Evolutionary conservation across 35 echinoderm and acorn worm species (phyloP).

Genomic region (Amphiura filiformis): DNA sequence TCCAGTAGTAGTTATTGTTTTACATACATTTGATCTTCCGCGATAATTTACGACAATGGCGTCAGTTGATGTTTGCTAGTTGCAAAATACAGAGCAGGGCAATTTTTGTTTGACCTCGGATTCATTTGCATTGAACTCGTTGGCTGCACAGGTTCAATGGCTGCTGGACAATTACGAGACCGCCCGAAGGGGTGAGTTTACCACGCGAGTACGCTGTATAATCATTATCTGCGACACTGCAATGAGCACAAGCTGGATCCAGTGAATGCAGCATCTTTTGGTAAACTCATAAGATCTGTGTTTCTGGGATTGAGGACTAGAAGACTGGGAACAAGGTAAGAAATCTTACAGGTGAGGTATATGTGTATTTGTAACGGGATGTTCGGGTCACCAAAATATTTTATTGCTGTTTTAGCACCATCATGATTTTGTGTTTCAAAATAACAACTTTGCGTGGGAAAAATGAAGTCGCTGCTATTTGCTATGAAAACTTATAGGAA

Average conservation of each 20-base stretch:
- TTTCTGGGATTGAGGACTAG: constrained; percentile 91
- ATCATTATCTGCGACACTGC: constrained; percentile 97
- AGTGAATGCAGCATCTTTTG: constrained; percentile 96
- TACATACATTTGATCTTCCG: too few species aligned
- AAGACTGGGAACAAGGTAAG: constrained; percentile 87
- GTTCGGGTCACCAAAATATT: too few species aligned
- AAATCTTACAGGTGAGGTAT: neutral
- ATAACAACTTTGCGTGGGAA: too few species aligned
- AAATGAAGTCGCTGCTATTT: too few species aligned
- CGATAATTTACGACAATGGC: too few species aligned
- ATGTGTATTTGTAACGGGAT: neutral
- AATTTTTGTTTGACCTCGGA: constrained; percentile 1
- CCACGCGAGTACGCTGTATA: constrained; percentile 88
- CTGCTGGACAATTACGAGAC: constrained; percentile 97
- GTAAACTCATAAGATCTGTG: constrained; percentile 95
- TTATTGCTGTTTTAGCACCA: too few species aligned
- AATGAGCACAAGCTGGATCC: constrained; percentile 97
- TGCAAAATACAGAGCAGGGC: constrained; percentile 6
- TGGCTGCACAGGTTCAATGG: constrained; percentile 93
- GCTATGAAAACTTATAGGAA: too few species aligned
- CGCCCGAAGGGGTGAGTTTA: constrained; percentile 86
- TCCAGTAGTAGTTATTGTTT: too few species aligned
- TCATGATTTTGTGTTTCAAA: neutral
- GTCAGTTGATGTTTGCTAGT: neutral
- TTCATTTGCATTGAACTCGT: neutral